Evolutionary conservation across 2,888 invertebrate genomes (phyloP), one percentile per base, ranked within the genome.

Genomic region (Mechanitis mazaeus): DNA sequence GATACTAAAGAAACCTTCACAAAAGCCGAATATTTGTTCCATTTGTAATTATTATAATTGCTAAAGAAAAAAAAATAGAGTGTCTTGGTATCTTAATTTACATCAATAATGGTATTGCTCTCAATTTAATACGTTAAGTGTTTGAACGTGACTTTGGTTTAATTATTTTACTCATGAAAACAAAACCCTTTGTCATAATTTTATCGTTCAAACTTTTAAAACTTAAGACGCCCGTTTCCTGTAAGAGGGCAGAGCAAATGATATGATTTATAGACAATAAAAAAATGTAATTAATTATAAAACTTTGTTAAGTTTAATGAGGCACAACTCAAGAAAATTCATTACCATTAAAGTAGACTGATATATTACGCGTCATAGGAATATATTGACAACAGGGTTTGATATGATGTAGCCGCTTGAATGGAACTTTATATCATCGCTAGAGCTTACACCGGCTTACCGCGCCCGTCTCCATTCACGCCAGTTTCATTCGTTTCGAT

Each of bases 351-450:
- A 61, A 33, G 55, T 60, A 56, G 46, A 62, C 56, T 3, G 59
- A 59, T 58, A 58, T 62, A 42, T 9, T 9, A 42, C 11, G 42
- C 9, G 59, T 58, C 61, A 64, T 60, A 65, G 59, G 64, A 67
- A 65, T 64, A 64, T 64, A 60, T 59, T 61, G 63, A 59, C 76
- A 80, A 79, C 75, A 77, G 76, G 75, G 78, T 79, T 78, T 79
- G 73, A 78, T 81, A 81, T 82, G 85, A 84, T 83, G 76, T 76
- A 79, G 77, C 68, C 75, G 74, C 67, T 71, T 86, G 86, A 87
- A 88, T 87, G 79, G 79, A 79, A 84, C 83, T 87, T 85, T 88
- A 87, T 87, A 87, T 87, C 87, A 87, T 86, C 81, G 85, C 74
- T 61, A 72, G 73, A 77, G 89, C 89, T 90, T 88, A 89, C 85